Conservation (phyloP, 2,113 vertebrate species). For the Embiotoca jacksoni region DNA sequence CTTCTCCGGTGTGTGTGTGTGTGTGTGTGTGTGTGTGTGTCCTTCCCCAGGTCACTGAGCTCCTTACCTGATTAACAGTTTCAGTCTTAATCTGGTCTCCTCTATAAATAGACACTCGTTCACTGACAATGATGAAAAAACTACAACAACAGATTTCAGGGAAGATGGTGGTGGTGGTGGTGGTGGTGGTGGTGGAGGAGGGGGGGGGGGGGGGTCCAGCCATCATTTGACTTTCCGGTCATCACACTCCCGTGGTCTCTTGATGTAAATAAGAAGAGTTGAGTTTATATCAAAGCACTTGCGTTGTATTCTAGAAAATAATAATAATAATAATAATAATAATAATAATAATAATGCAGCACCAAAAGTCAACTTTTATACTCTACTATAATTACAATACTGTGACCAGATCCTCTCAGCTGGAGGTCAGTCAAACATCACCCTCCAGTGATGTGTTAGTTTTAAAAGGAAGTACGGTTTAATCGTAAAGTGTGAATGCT, state of each 20-base stretch:
- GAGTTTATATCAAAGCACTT: background rate
- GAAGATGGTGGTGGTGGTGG: too few species aligned
- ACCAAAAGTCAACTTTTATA: too few species aligned
- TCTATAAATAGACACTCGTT: conserved; percentile 67
- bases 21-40: conserved; percentile 11
- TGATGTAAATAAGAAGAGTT: background rate
- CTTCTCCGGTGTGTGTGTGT: background rate
- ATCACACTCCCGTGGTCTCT: too few species aligned
- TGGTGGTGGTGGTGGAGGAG: too few species aligned
- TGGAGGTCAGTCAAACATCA: too few species aligned
- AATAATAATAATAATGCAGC: background rate
- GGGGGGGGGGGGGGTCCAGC: too few species aligned
- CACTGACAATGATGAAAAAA: background rate
- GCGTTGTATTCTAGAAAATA: background rate
- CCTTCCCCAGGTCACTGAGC: conserved; percentile 59
- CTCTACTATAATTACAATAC: background rate
- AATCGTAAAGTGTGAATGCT: background rate
- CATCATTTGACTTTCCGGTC: too few species aligned
- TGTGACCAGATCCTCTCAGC: background rate
- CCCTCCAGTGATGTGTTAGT: background rate
- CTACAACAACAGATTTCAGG: conserved; percentile 1
- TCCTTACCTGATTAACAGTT: conserved; percentile 78
- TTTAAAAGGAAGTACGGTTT: too few species aligned
- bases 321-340: background rate
- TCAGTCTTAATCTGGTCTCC: conserved; percentile 59